phyloP scores from a whole-genome alignment of 2,113 vertebrate genomes.

The Siniperca chuatsi region DNA sequence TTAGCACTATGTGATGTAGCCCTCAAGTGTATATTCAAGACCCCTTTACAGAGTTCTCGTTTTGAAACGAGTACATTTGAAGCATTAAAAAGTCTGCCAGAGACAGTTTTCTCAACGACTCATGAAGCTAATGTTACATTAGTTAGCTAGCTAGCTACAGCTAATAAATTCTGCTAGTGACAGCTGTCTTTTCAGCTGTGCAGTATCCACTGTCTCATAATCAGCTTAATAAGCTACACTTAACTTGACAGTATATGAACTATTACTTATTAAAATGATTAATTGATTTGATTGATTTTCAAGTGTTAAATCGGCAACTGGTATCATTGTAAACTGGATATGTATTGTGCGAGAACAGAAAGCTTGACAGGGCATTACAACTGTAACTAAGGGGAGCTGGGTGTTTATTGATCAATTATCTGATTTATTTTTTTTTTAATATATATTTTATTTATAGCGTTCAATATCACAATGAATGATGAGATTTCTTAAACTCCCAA shows the following conservation, averaged over 20 bases:
- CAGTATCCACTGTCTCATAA: too few species aligned
- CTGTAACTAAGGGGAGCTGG: neutral
- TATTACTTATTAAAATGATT: too few species aligned
- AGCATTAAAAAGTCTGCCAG: neutral
- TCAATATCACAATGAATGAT: neutral
- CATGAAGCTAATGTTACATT: neutral
- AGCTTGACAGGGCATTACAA: neutral
- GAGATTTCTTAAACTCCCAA: neutral
- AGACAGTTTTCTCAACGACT: neutral
- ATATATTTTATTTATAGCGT: neutral
- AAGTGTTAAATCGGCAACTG: neutral
- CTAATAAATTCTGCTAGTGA: neutral
- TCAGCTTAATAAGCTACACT: too few species aligned
- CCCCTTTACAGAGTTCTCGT: too few species aligned
- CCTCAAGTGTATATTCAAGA: neutral
- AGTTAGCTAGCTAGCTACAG: neutral
- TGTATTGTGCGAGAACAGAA: neutral
- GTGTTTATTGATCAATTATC: neutral
- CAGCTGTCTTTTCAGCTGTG: neutral
- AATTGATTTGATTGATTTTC: neutral
- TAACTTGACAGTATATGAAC: too few species aligned
- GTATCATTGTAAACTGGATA: neutral
- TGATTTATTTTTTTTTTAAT: neutral
- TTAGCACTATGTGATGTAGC: neutral
- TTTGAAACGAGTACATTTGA: neutral